Evolutionary conservation across 2,113 vertebrate species (phyloP), one percentile per base, ranked within the genome.

Genomic region (Amazona vittata): DNA sequence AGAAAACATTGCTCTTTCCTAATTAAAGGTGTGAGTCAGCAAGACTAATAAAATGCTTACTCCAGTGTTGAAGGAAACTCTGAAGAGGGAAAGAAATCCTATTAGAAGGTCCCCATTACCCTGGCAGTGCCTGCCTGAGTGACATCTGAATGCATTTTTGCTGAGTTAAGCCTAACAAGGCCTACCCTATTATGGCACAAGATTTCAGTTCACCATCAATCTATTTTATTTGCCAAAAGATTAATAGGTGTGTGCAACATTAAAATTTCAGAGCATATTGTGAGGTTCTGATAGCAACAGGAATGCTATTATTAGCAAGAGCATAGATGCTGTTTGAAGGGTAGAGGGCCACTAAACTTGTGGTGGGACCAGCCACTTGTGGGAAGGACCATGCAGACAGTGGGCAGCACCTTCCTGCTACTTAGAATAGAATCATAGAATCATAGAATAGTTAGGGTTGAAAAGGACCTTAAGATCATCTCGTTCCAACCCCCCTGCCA

Each of bases 1-100:
- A 95, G 90, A 96, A 96, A 97, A 96, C 71, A 94, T 93, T 95
- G 93, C 95, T 97, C 55, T 97, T 96, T 96, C 69, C 84, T 97
- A 97, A 97, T 97, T 97, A 97, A 96, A 95, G 74, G 62, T 86
- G 70, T 96, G 95, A 96, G 95, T 96, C 96, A 97, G 96, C 95
- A 95, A 85, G 90, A 73, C 86, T 73, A 93, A 82, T 84, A 79
- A 96, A 92, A 89, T 79, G 89, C 94, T 96, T 96, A 94, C 77
- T 94, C 63, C 41, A 37, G 7, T 76, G 44, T 9, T 95, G 89
- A 81, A 94, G 31, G 74, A 92, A 90, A 92, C 76, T 96, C 89
- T 86, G 89, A 96, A 94, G 84, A 95, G 55, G 65, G 59, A 89
- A 49, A 86, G 84, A 96, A 96, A 96, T 94, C 67, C 90, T 92